Evolutionary conservation across 2,113 vertebrate species (phyloP), one percentile per base, ranked within the genome.

Genomic region (Gallinago media): DNA sequence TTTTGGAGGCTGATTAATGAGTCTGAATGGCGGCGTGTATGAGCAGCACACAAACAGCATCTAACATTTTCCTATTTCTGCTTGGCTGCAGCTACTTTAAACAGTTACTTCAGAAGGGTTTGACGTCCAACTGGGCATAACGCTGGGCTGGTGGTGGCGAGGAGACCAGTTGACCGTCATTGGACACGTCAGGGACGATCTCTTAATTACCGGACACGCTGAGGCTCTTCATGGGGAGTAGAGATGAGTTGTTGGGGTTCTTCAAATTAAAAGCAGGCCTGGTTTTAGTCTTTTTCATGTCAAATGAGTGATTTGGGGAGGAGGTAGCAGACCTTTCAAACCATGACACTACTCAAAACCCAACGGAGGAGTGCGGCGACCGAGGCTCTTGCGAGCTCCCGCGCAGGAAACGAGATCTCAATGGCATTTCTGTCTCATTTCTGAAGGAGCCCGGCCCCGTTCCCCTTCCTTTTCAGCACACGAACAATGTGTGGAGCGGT

Each of bases 341-440:
- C 62, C 32, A 1, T 16, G 77, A 19, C 50, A 9, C 81, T 5
- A 3, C 59, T 27, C 47, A 18, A 26, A 66, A 6, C 13, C 66
- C 68, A 23, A 6, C 2, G 0, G 2, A 77, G 55, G 31, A 42
- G 46, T 27, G 72, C 58, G 27, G 62, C 1, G 2, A 4, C 77
- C 4, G 84, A 54, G 58, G 83, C 63, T 66, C 89, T n/a, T 5
- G 0, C 65, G 34, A 63, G 76, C 42, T 65, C 68, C 77, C 46
- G 79, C 3, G 10, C 85, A 91, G 96, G 95, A 96, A 96, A 81
- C 0, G 65, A 93, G 80, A 86, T 54, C 90, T 96, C 89, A 68
- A 21, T 65, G 90, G 83, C 82, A 65, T 96, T 90, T 94, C 94
- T 93, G 85, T 70, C 95, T 92, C 95, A 61, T 90, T 96, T 86